Percentiles rank a stretch among this genome's conserved stretches.
Conservation (phyloP, 2,797 vertebrate species). For the Distichodus sexfasciatus region DNA sequence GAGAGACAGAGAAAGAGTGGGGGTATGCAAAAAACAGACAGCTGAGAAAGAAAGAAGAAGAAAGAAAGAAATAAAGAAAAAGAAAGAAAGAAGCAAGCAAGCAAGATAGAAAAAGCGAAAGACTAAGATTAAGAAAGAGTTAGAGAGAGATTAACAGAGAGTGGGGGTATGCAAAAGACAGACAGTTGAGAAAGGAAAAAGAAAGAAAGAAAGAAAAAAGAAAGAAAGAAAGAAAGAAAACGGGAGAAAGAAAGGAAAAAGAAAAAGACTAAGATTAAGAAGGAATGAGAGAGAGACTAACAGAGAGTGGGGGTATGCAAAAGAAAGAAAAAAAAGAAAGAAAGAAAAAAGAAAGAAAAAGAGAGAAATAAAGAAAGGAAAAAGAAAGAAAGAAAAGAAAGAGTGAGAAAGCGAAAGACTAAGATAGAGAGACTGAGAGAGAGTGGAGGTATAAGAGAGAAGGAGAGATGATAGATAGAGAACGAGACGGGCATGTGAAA, state of each 20-base stretch:
- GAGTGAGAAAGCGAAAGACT: not conserved
- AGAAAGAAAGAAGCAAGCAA: not conserved
- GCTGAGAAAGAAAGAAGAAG: constrained; percentile 11
- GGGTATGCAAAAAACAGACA: constrained; percentile 3
- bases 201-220: no score
- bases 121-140: no score
- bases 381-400: not conserved
- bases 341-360: not conserved
- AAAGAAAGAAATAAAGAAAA: not conserved
- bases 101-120: not conserved
- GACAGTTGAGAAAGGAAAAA: constrained; percentile 10
- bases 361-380: not conserved
- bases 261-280: not conserved
- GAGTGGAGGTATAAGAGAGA: not conserved
- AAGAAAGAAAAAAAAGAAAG: no score
- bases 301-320: not conserved
- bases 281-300: not conserved
- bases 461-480: constrained; percentile 14
- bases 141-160: not conserved
- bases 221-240: constrained; percentile 44
- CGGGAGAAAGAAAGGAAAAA: not conserved
- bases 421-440: not conserved
- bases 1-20: not conserved
- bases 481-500: no score
- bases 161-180: not conserved